phyloP scores from a whole-genome alignment of 2,888 invertebrate genomes.

The Amphipoea lucens region DNA sequence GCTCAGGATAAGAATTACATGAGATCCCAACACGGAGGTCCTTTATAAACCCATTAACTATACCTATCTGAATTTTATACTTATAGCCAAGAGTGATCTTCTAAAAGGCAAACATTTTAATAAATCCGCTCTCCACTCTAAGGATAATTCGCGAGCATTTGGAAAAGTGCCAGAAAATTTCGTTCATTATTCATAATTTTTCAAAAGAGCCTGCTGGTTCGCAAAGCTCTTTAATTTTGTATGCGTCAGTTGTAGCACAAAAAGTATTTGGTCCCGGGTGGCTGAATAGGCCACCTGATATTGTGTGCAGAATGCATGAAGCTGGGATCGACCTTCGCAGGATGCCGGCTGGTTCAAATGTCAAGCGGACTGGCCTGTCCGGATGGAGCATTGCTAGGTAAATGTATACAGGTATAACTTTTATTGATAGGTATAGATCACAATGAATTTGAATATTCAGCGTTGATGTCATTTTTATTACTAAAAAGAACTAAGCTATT shows the following conservation, averaged over 20 bases:
- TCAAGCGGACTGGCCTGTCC: slow-evolving; percentile 61
- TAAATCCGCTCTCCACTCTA: slow-evolving; percentile 33
- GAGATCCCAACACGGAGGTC: neutral
- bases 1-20: neutral
- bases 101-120: slow-evolving; percentile 39
- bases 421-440: neutral
- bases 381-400: slow-evolving; percentile 22
- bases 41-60: neutral
- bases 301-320: slow-evolving; percentile 68
- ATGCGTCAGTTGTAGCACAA: slow-evolving; percentile 44
- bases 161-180: slow-evolving; percentile 51
- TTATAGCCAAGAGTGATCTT: slow-evolving; percentile 4
- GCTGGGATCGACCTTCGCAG: slow-evolving; percentile 70
- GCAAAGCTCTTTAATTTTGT: slow-evolving; percentile 53
- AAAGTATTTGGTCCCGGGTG: slow-evolving; percentile 45
- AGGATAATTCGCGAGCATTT: slow-evolving; percentile 45
- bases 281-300: slow-evolving; percentile 54
- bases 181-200: slow-evolving; percentile 54
- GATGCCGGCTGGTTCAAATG: slow-evolving; percentile 73
- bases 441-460: slow-evolving; percentile 16
- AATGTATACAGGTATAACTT: slow-evolving; percentile 9
- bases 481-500: slow-evolving; percentile 9
- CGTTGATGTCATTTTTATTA: slow-evolving; percentile 49
- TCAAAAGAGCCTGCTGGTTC: slow-evolving; percentile 39
- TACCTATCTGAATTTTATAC: neutral